A percentile compares a stretch with the other conserved stretches of the same genome.
Evolutionary conservation across 1,140 invertebrate genomes (phyloP).

Genomic region (Danaus plexippus): DNA sequence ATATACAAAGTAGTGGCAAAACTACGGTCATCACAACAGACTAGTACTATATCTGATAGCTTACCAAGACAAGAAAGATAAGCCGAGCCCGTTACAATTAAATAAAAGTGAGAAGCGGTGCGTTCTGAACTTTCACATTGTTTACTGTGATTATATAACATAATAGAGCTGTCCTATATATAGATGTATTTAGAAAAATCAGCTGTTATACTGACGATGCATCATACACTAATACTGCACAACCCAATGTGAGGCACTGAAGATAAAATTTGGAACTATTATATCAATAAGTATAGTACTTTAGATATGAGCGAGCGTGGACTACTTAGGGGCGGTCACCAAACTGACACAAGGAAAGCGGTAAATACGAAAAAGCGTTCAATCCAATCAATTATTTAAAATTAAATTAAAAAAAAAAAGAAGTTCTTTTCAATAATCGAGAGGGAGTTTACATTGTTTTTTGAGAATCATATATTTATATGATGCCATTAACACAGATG

Average conservation of each 20-base stretch:
- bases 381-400: constrained; percentile 71
- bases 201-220: constrained; percentile 72
- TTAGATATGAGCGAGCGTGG: constrained; percentile 70
- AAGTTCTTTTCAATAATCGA: constrained; percentile 44
- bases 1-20: no score
- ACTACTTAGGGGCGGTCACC: constrained; percentile 71
- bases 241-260: constrained; percentile 69
- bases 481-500: constrained; percentile 26
- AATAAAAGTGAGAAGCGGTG: no score
- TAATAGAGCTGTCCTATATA: constrained; percentile 70
- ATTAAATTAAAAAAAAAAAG: constrained; percentile 37
- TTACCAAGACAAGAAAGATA: no score
- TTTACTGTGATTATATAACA: constrained; percentile 11
- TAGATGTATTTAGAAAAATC: constrained; percentile 63
- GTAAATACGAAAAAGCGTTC: constrained; percentile 73
- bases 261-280: constrained; percentile 69
- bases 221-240: constrained; percentile 71
- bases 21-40: no score
- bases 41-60: constrained; percentile 1
- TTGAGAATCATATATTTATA: constrained; percentile 56
- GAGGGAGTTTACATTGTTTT: constrained; percentile 58
- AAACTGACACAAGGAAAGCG: constrained; percentile 74
- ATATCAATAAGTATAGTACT: constrained; percentile 68
- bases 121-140: no score
- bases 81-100: no score